Evolutionary conservation across 2,113 vertebrate genomes (phyloP), one percentile per base, ranked within the genome.

Genomic region (Brachypteracias leptosomus): DNA sequence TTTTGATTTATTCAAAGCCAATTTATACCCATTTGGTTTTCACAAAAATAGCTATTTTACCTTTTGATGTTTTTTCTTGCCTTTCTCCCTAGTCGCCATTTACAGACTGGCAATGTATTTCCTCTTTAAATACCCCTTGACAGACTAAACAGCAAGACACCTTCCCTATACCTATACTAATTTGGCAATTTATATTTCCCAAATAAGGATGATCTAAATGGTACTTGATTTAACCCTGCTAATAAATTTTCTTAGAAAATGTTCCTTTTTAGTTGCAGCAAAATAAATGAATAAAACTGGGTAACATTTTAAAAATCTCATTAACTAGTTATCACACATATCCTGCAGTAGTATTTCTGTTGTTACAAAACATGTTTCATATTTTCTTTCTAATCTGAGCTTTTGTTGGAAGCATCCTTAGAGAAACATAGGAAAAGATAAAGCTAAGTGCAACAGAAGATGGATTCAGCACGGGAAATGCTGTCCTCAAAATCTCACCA

Each of bases 21-120:
- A 55, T 80, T 74, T 66, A 83, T 51, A 88, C 26, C 17, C 44
- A 40, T 16, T 52, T 58, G 28, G 26, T 80, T 95, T 71, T n/a
- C 38, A 59, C 46, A 85, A 51, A 59, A 85, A 54, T 31, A 88
- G 40, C 40, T 93, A 15, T 86, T 93, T 76, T 54, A 95, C 46
- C 77, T 82, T 85, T 42, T 0, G 0, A 7, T 35, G 63, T 19
- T 85, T 76, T 73, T 79, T 17, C 21, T 80, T 0, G 0, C 36
- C 58, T 73, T 84, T 84, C 35, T 88, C 36, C 31, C 52, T 36
- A 33, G 74, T 19, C 8, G 0, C 61, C 65, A 74, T 71, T 74
- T 93, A 75, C n/a, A 74, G 44, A 59, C 15, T 26, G 62, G 36
- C 36, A 79, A 68, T 3, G 16, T 12, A 61, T 52, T 71, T 86